phyloP scores from a whole-genome alignment of 1,140 invertebrate species.

The Zelostemma sp. region DNA sequence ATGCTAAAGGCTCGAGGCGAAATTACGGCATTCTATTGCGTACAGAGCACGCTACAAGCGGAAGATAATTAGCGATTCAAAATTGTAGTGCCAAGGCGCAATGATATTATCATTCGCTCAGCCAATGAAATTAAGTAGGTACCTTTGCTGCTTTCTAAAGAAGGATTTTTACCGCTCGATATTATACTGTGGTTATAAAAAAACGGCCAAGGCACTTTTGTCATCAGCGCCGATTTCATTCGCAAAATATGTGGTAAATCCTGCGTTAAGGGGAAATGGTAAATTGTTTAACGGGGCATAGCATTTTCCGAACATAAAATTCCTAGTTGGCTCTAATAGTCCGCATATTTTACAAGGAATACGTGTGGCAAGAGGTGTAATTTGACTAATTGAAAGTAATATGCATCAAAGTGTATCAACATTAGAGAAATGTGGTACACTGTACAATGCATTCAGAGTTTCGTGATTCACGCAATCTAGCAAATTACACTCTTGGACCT shows the following conservation, averaged over 20 bases:
- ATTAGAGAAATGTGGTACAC: constrained; percentile 36
- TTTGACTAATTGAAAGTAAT: constrained; percentile 50
- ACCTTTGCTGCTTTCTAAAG: not conserved
- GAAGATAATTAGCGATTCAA: constrained; percentile 40
- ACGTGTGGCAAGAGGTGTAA: constrained; percentile 32
- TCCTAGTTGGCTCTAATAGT: constrained; percentile 28
- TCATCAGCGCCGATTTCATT: constrained; percentile 2
- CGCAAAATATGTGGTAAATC: too few relatives aligned
- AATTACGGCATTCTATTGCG: constrained; percentile 30
- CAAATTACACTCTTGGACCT: constrained; percentile 46
- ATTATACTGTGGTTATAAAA: too few relatives aligned
- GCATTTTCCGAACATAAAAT: constrained; percentile 8
- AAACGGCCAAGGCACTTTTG: too few relatives aligned
- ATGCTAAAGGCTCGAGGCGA: constrained; percentile 33
- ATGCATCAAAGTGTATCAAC: constrained; percentile 45
- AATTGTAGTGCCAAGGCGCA: constrained; percentile 24
- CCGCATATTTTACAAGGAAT: constrained; percentile 13
- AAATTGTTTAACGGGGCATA: constrained; percentile 13
- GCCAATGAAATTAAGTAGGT: not conserved
- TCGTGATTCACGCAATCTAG: constrained; percentile 48
- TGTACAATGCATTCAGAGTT: constrained; percentile 27
- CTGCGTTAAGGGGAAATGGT: constrained; percentile 4
- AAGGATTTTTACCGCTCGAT: not conserved
- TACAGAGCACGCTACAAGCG: constrained; percentile 33
- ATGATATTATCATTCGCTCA: constrained; percentile 30